These are phyloP conservation scores for Diarsia brunnea DNA, from an alignment of 2,888 invertebrate species.

Conservation along the genomic window DNA sequence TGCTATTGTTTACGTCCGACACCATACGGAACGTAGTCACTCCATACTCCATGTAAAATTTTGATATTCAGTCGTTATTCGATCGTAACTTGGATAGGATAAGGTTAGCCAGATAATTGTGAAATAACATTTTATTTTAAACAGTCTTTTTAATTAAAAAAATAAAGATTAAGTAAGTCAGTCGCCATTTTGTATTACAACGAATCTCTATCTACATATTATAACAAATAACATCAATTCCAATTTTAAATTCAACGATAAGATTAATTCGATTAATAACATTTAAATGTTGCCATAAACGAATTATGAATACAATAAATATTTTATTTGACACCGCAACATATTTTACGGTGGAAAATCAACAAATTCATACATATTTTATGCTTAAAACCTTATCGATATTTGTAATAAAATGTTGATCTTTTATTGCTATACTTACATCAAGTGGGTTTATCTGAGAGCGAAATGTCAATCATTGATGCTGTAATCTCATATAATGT, in stretches of 20 bases:
- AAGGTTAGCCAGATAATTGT: not conserved
- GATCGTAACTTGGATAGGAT: not conserved
- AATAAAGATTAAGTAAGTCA: too few relatives aligned
- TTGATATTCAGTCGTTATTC: not conserved
- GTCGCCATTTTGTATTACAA: not conserved
- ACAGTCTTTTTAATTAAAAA: too few relatives aligned
- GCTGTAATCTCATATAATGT: not conserved
- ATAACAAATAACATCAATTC: constrained; percentile 14
- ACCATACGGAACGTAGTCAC: too few relatives aligned
- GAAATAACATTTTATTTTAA: not conserved
- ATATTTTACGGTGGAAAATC: constrained; percentile 44
- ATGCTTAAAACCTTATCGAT: constrained; percentile 44
- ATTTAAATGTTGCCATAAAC: constrained; percentile 44
- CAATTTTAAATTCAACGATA: constrained; percentile 28
- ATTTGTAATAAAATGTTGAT: constrained; percentile 42
- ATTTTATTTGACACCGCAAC: constrained; percentile 43
- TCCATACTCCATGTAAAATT: too few relatives aligned
- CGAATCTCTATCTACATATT: not conserved
- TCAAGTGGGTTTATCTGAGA: constrained; percentile 3
- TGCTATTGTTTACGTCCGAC: too few relatives aligned
- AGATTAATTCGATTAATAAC: constrained; percentile 43
- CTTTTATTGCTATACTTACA: constrained; percentile 26
- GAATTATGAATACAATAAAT: constrained; percentile 54
- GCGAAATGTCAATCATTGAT: constrained; percentile 1
- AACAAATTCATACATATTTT: constrained; percentile 39